Evolutionary conservation across 2,797 vertebrate genomes (phyloP).

Genomic region (Natrix natrix): DNA sequence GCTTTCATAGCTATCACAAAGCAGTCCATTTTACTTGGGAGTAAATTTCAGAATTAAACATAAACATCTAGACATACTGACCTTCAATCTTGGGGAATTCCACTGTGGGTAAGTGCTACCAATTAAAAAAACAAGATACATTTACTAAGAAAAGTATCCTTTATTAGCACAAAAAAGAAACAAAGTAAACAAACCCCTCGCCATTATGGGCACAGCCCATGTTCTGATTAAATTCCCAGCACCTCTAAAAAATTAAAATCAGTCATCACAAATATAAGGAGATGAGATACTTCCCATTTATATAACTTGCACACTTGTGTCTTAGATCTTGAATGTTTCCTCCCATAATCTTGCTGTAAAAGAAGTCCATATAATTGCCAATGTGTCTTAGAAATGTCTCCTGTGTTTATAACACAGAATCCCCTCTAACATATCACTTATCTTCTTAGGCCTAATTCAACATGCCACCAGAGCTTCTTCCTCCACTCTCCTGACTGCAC

Average conservation of each 20-base stretch:
- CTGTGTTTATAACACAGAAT: background rate
- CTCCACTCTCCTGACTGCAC: background rate
- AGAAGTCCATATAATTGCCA: background rate
- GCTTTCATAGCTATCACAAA: background rate
- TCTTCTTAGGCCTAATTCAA: background rate
- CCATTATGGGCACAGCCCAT: background rate
- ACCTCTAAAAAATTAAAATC: background rate
- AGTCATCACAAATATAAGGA: fast-evolving
- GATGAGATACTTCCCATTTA: background rate
- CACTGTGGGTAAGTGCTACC: constrained; percentile 75
- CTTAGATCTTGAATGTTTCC: background rate
- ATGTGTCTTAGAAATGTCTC: background rate
- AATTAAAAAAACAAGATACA: constrained; percentile 60
- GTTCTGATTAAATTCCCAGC: fast-evolving
- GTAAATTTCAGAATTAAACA: background rate
- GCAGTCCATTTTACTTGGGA: background rate
- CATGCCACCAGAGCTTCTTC: background rate
- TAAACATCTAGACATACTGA: constrained; percentile 60
- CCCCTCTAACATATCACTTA: background rate
- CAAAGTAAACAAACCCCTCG: background rate
- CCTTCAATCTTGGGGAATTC: constrained; percentile 83
- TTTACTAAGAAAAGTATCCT: constrained; percentile 32
- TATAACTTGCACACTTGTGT: background rate
- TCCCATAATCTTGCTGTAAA: background rate
- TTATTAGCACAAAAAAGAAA: constrained; percentile 19